Conservation (phyloP, 2,113 vertebrate species). For the Brachionichthys hirsutus region DNA sequence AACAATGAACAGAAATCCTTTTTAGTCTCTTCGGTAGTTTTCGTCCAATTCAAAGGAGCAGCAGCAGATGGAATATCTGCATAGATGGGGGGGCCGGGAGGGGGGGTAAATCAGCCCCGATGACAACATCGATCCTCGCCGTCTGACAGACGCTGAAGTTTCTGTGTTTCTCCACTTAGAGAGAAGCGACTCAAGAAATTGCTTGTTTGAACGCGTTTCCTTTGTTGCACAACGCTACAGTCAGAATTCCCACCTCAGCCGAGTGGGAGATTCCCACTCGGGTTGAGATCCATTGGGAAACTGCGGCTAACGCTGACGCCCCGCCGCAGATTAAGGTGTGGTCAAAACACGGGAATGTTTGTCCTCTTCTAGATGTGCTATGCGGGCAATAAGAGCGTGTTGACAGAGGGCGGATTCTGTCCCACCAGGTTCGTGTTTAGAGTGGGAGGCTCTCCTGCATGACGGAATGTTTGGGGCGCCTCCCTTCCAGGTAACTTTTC, state of each 20-base stretch:
- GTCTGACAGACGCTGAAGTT: slow-evolving; percentile 10
- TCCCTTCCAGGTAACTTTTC: slow-evolving; percentile 37
- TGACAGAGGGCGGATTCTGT: slow-evolving; percentile 27
- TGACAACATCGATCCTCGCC: slow-evolving; percentile 43
- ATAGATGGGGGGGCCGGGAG: too few relatives aligned
- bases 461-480: background rate
- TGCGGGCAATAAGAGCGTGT: background rate
- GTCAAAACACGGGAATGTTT: too few relatives aligned
- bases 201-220: slow-evolving; percentile 26
- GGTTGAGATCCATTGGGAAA: too few relatives aligned
- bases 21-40: slow-evolving; percentile 53
- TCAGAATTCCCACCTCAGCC: too few relatives aligned
- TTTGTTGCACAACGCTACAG: slow-evolving; percentile 28
- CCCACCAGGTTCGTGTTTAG: background rate
- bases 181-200: background rate
- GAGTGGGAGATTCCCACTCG: too few relatives aligned
- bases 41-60: slow-evolving; percentile 55
- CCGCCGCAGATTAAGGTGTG: background rate
- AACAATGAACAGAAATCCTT: slow-evolving; percentile 61
- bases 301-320: too few relatives aligned
- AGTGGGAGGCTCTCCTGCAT: slow-evolving; percentile 38
- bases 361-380: background rate
- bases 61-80: slow-evolving; percentile 59
- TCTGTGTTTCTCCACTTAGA: slow-evolving; percentile 19
- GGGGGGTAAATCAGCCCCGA: slow-evolving; percentile 33